These are phyloP conservation scores for Ailurus styani DNA, from an alignment of 2,113 vertebrate species.

Conservation along the genomic window DNA sequence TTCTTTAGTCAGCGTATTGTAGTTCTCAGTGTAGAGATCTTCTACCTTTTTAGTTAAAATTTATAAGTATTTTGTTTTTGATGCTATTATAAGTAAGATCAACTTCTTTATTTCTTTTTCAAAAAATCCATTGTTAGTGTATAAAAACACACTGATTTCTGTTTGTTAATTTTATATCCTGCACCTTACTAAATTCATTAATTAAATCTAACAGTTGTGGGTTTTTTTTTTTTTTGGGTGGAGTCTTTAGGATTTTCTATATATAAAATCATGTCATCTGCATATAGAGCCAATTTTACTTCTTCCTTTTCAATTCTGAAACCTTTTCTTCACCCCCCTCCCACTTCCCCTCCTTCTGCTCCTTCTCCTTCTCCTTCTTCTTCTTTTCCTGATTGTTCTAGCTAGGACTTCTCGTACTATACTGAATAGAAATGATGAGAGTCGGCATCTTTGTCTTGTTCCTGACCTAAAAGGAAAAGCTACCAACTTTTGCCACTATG, in stretches of 20 bases:
- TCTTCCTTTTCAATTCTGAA: neutral
- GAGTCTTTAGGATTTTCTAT: neutral
- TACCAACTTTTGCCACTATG: neutral
- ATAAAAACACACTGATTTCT: neutral
- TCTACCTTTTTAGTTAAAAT: neutral
- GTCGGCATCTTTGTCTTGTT: neutral
- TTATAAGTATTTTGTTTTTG: neutral
- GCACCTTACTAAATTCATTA: neutral
- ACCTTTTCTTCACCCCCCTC: neutral
- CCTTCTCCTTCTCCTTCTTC: neutral
- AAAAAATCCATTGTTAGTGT: neutral
- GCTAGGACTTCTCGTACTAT: neutral
- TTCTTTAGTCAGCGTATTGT: neutral
- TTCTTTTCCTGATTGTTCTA: neutral
- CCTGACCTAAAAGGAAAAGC: neutral
- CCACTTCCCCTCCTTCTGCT: neutral
- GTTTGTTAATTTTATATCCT: neutral
- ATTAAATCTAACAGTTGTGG: neutral
- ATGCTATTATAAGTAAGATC: neutral
- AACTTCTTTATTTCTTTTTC: neutral
- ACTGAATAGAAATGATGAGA: neutral
- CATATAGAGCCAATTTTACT: neutral
- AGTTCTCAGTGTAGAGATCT: neutral
- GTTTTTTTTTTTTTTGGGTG: no score
- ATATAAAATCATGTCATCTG: neutral